Percentiles rank a stretch among this genome's conserved stretches.
Conservation (phyloP, 2,888 invertebrate genomes). For the Mystacides longicornis region DNA sequence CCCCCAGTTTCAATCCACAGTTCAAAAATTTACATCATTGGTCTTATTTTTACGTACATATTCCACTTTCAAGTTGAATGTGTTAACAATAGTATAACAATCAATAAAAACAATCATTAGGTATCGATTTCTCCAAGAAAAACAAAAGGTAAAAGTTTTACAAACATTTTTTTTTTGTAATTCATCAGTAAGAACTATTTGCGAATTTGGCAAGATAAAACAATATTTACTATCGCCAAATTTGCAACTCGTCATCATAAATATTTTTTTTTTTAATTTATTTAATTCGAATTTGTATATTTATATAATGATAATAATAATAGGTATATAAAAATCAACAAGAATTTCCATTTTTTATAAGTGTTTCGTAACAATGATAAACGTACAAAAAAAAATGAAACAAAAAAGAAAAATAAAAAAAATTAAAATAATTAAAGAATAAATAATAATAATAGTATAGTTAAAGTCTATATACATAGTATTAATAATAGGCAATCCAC, state of each 20-base stretch:
- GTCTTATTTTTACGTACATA: too few species aligned
- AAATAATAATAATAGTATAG: neutral
- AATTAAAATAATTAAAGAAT: neutral
- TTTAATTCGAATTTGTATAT: neutral
- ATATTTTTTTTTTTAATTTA: neutral
- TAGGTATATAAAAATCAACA: neutral
- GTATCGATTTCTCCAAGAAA: too few species aligned
- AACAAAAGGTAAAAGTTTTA: too few species aligned
- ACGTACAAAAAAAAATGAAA: too few species aligned
- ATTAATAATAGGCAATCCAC: neutral
- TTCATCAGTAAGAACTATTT: neutral
- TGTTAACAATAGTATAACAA: too few species aligned
- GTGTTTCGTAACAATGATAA: too few species aligned
- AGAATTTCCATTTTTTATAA: neutral
- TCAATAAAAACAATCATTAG: too few species aligned
- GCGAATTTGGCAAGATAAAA: slow-evolving; percentile 2
- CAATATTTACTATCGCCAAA: neutral
- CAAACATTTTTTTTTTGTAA: too few species aligned
- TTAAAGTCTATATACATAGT: neutral
- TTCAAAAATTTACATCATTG: too few species aligned
- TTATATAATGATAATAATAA: neutral
- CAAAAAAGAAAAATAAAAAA: neutral
- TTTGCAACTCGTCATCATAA: neutral
- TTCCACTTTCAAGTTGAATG: too few species aligned
- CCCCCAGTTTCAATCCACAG: too few species aligned